phyloP scores from a whole-genome alignment of 2,797 vertebrate genomes.

The Ispidina lecontei region DNA sequence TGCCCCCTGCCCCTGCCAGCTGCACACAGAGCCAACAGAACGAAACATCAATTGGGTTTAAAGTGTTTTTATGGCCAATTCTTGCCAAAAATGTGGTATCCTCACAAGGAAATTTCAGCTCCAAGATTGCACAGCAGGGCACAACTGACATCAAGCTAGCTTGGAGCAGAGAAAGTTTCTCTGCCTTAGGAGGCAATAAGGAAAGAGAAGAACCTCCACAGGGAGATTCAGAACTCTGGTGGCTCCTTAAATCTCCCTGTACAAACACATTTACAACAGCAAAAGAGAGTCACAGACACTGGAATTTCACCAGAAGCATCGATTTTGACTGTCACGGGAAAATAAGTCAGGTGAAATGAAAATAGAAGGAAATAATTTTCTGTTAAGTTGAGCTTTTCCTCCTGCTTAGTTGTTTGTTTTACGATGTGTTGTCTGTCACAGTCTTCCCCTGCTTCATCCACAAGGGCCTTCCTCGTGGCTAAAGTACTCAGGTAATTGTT shows the following conservation, averaged over 20 bases:
- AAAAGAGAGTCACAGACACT: slow-evolving; percentile 11
- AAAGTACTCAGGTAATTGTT: slow-evolving; percentile 69
- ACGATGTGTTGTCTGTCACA: slow-evolving; percentile 63
- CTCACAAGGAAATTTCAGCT: slow-evolving; percentile 30
- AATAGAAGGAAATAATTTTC: slow-evolving; percentile 35
- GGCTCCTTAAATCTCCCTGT: neutral
- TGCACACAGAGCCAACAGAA: neutral
- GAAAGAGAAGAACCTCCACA: neutral
- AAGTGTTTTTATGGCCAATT: slow-evolving; percentile 2
- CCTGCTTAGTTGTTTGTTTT: slow-evolving; percentile 48
- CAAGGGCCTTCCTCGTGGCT: slow-evolving; percentile 43
- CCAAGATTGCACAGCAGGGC: neutral
- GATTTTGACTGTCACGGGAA: neutral
- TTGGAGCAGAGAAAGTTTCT: neutral
- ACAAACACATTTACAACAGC: neutral
- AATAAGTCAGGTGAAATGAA: slow-evolving; percentile 21
- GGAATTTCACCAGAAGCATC: neutral
- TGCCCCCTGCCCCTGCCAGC: neutral
- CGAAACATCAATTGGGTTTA: neutral
- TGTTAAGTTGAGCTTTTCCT: slow-evolving; percentile 23
- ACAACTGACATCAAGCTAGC: neutral
- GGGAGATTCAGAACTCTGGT: neutral
- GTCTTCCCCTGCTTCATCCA: slow-evolving; percentile 51
- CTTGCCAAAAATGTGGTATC: slow-evolving; percentile 4
- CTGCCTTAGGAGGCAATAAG: neutral